Percentiles rank a stretch among this genome's conserved stretches.
phyloP scores from a whole-genome alignment of 2,888 invertebrate genomes.

The Hedya salicella region DNA sequence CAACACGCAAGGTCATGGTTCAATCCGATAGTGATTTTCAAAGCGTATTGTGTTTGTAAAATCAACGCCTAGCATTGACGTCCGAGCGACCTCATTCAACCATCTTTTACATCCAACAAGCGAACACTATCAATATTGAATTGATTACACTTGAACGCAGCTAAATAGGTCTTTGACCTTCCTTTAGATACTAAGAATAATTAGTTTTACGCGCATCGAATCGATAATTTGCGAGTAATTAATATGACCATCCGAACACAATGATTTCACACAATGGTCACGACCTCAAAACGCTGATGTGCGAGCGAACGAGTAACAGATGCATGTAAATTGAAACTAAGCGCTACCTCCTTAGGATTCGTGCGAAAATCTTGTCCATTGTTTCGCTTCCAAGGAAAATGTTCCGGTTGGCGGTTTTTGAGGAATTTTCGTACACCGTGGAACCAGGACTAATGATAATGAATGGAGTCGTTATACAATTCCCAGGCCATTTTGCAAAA shows the following conservation, averaged over 20 bases:
- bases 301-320: constrained; percentile 60
- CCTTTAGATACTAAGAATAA: constrained; percentile 44
- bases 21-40: constrained; percentile 30
- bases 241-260: constrained; percentile 33
- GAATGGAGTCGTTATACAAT: constrained; percentile 27
- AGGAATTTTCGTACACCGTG: constrained; percentile 46
- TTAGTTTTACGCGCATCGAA: constrained; percentile 28
- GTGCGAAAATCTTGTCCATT: constrained; percentile 72
- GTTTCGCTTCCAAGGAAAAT: constrained; percentile 52
- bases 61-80: constrained; percentile 27
- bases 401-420: constrained; percentile 50
- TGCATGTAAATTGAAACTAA: constrained; percentile 69
- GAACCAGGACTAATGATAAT: constrained; percentile 33
- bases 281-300: constrained; percentile 49
- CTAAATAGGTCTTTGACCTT: constrained; percentile 54
- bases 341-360: constrained; percentile 60
- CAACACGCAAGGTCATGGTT: constrained; percentile 41
- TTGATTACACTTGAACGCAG: constrained; percentile 53
- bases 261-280: constrained; percentile 44
- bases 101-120: constrained; percentile 38
- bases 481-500: constrained; percentile 36
- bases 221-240: constrained; percentile 37
- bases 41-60: constrained; percentile 35
- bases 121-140: constrained; percentile 47
- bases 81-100: constrained; percentile 24